Percentiles rank a stretch among this genome's conserved stretches.
These are phyloP conservation scores for Hylaeus volcanicus DNA, from an alignment of 1,140 invertebrate genomes.

Conservation along the genomic window DNA sequence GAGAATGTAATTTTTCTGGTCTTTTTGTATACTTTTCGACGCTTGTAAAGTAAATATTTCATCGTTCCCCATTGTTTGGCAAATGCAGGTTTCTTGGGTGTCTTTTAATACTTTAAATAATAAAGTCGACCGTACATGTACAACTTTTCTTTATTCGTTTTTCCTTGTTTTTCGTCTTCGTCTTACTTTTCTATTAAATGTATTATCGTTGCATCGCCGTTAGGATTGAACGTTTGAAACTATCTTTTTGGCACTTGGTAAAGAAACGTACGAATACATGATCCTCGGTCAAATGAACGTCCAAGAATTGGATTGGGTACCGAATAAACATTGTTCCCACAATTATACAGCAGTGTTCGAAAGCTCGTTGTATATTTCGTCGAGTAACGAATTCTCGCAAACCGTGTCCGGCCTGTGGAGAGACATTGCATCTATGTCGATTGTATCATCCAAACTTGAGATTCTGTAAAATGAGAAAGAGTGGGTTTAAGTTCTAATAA, in stretches of 20 bases:
- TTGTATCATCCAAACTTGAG: slow-evolving; percentile 64
- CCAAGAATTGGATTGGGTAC: slow-evolving; percentile 23
- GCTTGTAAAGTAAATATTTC: neutral
- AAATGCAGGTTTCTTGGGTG: slow-evolving; percentile 10
- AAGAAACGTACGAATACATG: slow-evolving; percentile 38
- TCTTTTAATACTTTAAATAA: slow-evolving; percentile 42
- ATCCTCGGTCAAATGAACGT: slow-evolving; percentile 44
- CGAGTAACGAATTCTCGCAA: slow-evolving; percentile 71
- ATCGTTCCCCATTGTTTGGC: neutral
- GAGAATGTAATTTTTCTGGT: neutral
- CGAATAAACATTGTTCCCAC: slow-evolving; percentile 58
- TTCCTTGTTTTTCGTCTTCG: neutral
- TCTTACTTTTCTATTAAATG: neutral
- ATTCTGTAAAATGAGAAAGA: slow-evolving; percentile 63
- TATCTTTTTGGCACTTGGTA: slow-evolving; percentile 52
- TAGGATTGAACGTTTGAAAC: neutral
- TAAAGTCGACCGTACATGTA: slow-evolving; percentile 23
- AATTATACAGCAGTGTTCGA: slow-evolving; percentile 75
- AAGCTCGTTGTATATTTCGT: slow-evolving; percentile 77
- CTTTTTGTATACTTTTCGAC: neutral
- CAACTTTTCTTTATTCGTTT: slow-evolving; percentile 2
- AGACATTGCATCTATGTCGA: slow-evolving; percentile 69
- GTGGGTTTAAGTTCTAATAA: neutral
- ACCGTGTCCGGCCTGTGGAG: slow-evolving; percentile 68
- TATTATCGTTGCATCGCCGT: neutral